phyloP scores from a whole-genome alignment of 2,888 invertebrate genomes.

The Macaria liturata region DNA sequence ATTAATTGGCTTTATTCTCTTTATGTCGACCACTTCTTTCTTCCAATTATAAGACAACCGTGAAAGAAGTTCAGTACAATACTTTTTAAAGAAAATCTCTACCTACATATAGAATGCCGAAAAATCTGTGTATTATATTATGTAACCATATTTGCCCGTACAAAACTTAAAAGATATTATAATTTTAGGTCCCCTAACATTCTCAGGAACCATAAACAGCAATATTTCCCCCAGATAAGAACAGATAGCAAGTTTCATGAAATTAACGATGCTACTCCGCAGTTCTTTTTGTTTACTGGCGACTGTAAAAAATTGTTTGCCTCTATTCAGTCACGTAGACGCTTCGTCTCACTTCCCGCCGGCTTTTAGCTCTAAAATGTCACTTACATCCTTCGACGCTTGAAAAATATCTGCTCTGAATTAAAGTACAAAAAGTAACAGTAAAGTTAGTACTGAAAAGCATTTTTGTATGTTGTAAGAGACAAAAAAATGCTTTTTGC shows the following conservation, averaged over 20 bases:
- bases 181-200: background rate
- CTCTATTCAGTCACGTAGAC: constrained; percentile 59
- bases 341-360: constrained; percentile 59
- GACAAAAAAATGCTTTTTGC: too few relatives aligned
- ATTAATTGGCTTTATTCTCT: too few relatives aligned
- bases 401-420: background rate
- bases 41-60: too few relatives aligned
- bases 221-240: constrained; percentile 9
- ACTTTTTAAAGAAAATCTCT: too few relatives aligned
- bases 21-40: too few relatives aligned
- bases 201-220: constrained; percentile 7
- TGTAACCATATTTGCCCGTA: too few relatives aligned
- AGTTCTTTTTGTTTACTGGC: constrained; percentile 23
- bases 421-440: too few relatives aligned
- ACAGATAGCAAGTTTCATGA: constrained; percentile 15
- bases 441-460: too few relatives aligned
- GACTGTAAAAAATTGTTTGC: constrained; percentile 33
- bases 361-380: constrained; percentile 31
- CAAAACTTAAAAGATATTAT: background rate
- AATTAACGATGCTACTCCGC: constrained; percentile 22
- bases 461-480: too few relatives aligned
- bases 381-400: constrained; percentile 8
- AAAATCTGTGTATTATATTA: too few relatives aligned
- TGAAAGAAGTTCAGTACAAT: too few relatives aligned
- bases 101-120: too few relatives aligned